Evolutionary conservation across 2,888 invertebrate genomes (phyloP), one percentile per base, ranked within the genome.

Genomic region (Andrena fulva): DNA sequence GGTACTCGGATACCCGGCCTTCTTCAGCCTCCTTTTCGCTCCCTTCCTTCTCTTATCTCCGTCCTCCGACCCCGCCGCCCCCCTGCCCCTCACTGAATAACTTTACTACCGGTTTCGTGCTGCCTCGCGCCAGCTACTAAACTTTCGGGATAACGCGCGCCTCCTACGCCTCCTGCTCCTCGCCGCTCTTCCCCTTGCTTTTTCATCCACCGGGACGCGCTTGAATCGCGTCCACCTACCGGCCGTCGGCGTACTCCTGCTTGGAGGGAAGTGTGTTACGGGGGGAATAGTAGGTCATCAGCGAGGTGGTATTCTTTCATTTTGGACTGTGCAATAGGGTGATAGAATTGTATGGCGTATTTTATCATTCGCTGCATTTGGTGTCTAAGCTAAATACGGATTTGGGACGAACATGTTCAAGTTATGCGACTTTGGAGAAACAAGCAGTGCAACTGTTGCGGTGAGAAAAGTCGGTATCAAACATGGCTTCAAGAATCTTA

Each of bases 41-140:
- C 67, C 77, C 60, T 62, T 59, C 50, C 67, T 68, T 59, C 76
- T 60, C 76, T 78, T 80, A 80, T 80, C 86, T 71, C 56, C 76
- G 56, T 62, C 31, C 62, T 69, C 31, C 50, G 48, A 48, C 33
- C n/a, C 63, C 50, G 27, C 63, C 48, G 67, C 35, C 70, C 68
- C 90, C 20, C 54, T 54, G 8, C 54, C 20, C 54, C 54, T 54
- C 20, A 4, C 89, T 91, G 91, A 92, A 92, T 93, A 92, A 93
- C 92, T 93, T 93, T 93, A 93, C 93, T 93, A 93, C 93, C 93
- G 92, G 93, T 92, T 93, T 92, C 91, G 90, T 82, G 85, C 85
- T 84, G 87, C 87, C 89, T 90, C 87, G 90, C 89, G 88, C 85
- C 91, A 84, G 87, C 91, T 90, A 90, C 91, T 92, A 92, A 93